phyloP scores from a whole-genome alignment of 2,888 invertebrate genomes.

The Phyllotreta cruciferae region DNA sequence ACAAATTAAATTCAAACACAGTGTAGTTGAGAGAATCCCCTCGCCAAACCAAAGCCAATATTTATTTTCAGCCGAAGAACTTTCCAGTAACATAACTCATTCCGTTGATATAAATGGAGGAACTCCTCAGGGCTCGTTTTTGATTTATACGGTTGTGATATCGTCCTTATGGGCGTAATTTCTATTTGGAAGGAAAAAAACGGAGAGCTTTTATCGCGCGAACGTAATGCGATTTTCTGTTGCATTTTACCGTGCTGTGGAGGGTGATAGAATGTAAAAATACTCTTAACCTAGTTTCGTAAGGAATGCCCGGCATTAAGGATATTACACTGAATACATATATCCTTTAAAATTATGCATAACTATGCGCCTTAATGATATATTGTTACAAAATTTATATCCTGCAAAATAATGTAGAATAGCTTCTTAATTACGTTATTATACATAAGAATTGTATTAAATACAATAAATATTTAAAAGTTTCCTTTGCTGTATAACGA shows the following conservation, averaged over 20 bases:
- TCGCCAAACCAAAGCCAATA: conserved; percentile 22
- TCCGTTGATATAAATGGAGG: conserved; percentile 26
- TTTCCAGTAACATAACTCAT: conserved; percentile 28
- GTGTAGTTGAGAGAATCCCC: conserved; percentile 15
- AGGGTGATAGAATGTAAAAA: conserved; percentile 15
- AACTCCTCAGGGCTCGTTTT: conserved; percentile 27
- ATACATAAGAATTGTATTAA: no score
- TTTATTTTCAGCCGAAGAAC: conserved; percentile 26
- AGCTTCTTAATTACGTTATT: no score
- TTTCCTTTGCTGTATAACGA: no score
- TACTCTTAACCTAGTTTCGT: conserved; percentile 15
- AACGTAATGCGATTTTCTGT: conserved; percentile 20
- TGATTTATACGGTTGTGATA: conserved; percentile 28
- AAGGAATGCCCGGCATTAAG: not conserved
- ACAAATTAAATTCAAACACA: conserved; percentile 24
- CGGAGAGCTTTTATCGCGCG: conserved; percentile 18
- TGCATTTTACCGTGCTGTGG: conserved; percentile 10
- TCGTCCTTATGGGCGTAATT: conserved; percentile 27
- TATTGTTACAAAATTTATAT: not conserved
- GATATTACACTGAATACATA: conserved; percentile 1
- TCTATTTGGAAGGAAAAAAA: conserved; percentile 23
- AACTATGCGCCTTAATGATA: not conserved
- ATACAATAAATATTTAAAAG: no score
- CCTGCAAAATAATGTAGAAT: no score
- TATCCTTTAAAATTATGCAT: not conserved